These are phyloP conservation scores for Musca vetustissima DNA, from an alignment of 1,140 invertebrate species.

Conservation along the genomic window DNA sequence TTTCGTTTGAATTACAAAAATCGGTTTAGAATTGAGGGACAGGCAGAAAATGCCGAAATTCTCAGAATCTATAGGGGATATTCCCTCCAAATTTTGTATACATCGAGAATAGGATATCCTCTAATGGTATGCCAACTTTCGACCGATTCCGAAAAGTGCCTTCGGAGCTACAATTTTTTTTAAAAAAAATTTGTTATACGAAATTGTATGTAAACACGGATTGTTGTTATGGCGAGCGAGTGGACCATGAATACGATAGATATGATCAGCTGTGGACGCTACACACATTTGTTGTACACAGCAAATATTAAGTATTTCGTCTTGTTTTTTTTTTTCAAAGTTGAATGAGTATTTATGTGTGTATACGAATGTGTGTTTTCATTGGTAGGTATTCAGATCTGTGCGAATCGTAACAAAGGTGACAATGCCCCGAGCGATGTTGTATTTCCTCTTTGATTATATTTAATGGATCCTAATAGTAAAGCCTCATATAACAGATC, in stretches of 20 bases:
- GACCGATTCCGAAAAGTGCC: constrained; percentile 25
- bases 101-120: not conserved
- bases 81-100: constrained; percentile 14
- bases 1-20: constrained; percentile 46
- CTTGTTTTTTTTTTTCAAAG: no score
- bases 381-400: no score
- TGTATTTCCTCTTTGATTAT: no score
- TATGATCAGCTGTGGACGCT: constrained; percentile 1
- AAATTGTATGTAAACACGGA: constrained; percentile 11
- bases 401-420: no score
- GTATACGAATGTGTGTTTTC: no score
- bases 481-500: no score
- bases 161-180: constrained; percentile 39
- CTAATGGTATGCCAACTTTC: constrained; percentile 28
- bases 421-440: no score
- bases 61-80: not conserved
- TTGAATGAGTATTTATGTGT: no score
- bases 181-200: constrained; percentile 41
- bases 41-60: not conserved
- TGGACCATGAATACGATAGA: not conserved
- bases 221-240: not conserved
- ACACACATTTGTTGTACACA: no score
- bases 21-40: constrained; percentile 26
- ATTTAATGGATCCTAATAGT: no score
- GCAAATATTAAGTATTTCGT: no score